These are phyloP conservation scores for Schrankia costaestrigalis DNA, from an alignment of 2,888 invertebrate species.

Conservation along the genomic window DNA sequence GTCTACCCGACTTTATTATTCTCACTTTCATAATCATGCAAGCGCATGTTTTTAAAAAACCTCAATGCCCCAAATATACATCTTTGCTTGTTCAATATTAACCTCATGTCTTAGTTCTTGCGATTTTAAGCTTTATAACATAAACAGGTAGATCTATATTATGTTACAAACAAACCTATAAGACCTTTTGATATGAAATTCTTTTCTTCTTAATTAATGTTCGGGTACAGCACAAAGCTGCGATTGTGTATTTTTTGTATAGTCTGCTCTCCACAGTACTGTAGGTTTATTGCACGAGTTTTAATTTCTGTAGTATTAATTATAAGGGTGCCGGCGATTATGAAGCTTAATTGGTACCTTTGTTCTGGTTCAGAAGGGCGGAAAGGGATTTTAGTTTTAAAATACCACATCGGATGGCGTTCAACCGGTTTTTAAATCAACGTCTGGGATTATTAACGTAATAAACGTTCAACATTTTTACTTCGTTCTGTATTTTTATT, in stretches of 20 bases:
- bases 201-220: conserved; percentile 72
- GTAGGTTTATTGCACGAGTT: conserved; percentile 58
- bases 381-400: conserved; percentile 54
- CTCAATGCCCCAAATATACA: conserved; percentile 51
- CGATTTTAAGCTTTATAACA: conserved; percentile 32
- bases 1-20: too few relatives aligned
- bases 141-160: conserved; percentile 34
- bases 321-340: conserved; percentile 65
- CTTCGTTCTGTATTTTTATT: conserved; percentile 1
- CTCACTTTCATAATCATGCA: conserved; percentile 9
- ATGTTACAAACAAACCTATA: conserved; percentile 25
- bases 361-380: conserved; percentile 50
- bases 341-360: conserved; percentile 67
- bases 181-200: conserved; percentile 47
- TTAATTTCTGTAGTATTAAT: conserved; percentile 72
- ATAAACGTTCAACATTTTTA: conserved; percentile 9
- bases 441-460: conserved; percentile 19
- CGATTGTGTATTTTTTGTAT: conserved; percentile 66
- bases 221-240: conserved; percentile 66
- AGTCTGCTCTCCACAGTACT: conserved; percentile 36
- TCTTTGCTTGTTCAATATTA: conserved; percentile 34
- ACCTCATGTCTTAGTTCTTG: conserved; percentile 7
- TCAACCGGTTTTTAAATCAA: conserved; percentile 37
- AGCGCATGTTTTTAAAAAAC: conserved; percentile 39
- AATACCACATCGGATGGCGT: conserved; percentile 40